A percentile compares a stretch with the other conserved stretches of the same genome.
Evolutionary conservation across 1,140 invertebrate species (phyloP).

Genomic region (Drosophila simulans): DNA sequence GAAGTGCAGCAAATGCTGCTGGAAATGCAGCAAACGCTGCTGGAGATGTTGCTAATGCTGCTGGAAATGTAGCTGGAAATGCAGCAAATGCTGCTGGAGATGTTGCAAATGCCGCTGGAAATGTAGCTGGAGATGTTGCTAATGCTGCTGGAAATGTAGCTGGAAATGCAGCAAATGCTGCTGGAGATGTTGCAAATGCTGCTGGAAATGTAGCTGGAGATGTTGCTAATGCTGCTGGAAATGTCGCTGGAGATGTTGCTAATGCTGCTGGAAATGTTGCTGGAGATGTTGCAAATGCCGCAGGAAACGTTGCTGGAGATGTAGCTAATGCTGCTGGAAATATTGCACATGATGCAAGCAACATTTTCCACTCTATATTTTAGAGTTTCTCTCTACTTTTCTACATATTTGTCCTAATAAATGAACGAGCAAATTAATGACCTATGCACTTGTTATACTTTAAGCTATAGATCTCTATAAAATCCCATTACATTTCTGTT

Average conservation of each 20-base stretch:
- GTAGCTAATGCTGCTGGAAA: conserved; percentile 4
- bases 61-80: too few species aligned
- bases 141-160: conserved; percentile 11
- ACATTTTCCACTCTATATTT: conserved; percentile 16
- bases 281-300: conserved; percentile 3
- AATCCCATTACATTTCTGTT: background rate
- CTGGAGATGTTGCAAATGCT: conserved; percentile 4
- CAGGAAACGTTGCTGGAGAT: conserved; percentile 14
- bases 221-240: background rate
- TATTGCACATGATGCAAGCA: conserved; percentile 4
- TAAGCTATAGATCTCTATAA: background rate
- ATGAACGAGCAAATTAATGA: conserved; percentile 11
- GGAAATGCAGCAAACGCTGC: conserved; percentile 19
- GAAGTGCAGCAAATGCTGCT: background rate
- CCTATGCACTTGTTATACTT: background rate
- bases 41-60: background rate
- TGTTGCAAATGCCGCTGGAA: too few species aligned
- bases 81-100: too few species aligned
- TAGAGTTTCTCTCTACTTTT: background rate
- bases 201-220: conserved; percentile 3
- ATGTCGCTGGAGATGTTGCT: conserved; percentile 1
- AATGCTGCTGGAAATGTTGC: conserved; percentile 17
- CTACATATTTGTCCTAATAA: too few species aligned
- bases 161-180: background rate
- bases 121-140: background rate